Evolutionary conservation across 2,797 vertebrate species (phyloP).

Genomic region (Halcyon chelicuti): DNA sequence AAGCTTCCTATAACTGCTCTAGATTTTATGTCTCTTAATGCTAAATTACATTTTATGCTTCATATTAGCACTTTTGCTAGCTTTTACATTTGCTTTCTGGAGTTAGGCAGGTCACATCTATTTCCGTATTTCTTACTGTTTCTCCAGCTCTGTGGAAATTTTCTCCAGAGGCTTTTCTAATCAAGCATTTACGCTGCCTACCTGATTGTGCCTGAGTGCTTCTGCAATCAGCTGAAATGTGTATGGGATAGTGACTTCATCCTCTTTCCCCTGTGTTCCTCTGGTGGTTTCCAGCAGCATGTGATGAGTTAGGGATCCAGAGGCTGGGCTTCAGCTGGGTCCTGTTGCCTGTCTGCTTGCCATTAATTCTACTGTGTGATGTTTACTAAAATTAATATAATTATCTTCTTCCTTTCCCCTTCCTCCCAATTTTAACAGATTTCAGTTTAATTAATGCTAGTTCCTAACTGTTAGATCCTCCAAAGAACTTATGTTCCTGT

Average conservation of each 20-base stretch:
- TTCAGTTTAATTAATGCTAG: not conserved
- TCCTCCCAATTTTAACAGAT: not conserved
- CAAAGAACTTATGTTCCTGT: not conserved
- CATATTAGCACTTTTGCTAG: not conserved
- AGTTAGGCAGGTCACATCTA: not conserved
- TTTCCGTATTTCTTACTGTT: not conserved
- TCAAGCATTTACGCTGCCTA: slow-evolving; percentile 48
- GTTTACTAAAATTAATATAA: not conserved
- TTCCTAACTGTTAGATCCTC: not conserved
- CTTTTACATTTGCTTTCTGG: not conserved
- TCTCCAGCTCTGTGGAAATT: not conserved
- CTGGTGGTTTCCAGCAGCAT: slow-evolving; percentile 76
- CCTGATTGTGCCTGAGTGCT: slow-evolving; percentile 50
- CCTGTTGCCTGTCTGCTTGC: slow-evolving; percentile 65
- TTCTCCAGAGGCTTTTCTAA: not conserved
- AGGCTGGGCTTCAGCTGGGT: slow-evolving; percentile 46
- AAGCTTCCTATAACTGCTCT: not conserved
- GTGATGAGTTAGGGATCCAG: slow-evolving; percentile 65
- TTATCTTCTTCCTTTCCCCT: not conserved
- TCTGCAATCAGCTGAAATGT: slow-evolving; percentile 14
- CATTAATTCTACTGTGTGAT: not conserved
- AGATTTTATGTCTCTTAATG: not conserved
- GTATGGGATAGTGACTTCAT: not conserved
- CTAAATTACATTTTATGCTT: not conserved
- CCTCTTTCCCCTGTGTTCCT: slow-evolving; percentile 36